A percentile compares a stretch with the other conserved stretches of the same genome.
Conservation (phyloP, 2,797 vertebrate species). For the Emydoidea blandingii region DNA sequence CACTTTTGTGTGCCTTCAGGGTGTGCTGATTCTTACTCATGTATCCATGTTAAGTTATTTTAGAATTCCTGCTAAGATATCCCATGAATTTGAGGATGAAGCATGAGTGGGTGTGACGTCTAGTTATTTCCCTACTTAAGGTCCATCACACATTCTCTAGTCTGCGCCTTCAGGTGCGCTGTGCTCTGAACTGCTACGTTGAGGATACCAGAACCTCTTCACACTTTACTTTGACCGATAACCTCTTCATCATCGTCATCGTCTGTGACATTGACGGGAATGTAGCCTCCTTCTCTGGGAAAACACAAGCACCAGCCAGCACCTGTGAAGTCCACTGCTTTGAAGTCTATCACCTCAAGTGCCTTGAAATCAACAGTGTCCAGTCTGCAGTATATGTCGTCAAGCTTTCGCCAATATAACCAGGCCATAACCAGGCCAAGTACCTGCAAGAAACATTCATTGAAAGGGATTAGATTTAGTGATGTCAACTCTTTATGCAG, state of each 20-base stretch:
- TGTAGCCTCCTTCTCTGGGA: slow-evolving; percentile 89
- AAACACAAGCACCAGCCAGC: slow-evolving; percentile 93
- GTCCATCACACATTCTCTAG: accelerated
- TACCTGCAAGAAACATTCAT: slow-evolving; percentile 67
- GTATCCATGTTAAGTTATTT: neutral
- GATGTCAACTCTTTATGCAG: accelerated
- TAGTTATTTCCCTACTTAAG: accelerated
- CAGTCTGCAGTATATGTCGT: slow-evolving; percentile 82
- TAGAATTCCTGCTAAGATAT: neutral
- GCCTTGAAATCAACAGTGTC: slow-evolving; percentile 88
- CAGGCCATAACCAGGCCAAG: slow-evolving; percentile 88
- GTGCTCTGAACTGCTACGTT: neutral
- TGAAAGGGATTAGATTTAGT: accelerated
- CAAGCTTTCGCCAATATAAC: slow-evolving; percentile 89
- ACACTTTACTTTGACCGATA: neutral
- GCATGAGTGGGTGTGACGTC: neutral
- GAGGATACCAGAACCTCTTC: neutral
- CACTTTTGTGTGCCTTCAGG: accelerated
- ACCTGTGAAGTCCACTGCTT: slow-evolving; percentile 85
- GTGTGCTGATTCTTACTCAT: neutral
- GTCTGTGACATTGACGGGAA: slow-evolving; percentile 74
- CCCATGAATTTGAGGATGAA: neutral
- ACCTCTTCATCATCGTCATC: neutral
- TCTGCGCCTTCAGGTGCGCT: no score
- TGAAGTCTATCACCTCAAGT: slow-evolving; percentile 77